These are phyloP conservation scores for Darevskia mixta DNA, from an alignment of 2,797 vertebrate genomes.

Conservation along the genomic window DNA sequence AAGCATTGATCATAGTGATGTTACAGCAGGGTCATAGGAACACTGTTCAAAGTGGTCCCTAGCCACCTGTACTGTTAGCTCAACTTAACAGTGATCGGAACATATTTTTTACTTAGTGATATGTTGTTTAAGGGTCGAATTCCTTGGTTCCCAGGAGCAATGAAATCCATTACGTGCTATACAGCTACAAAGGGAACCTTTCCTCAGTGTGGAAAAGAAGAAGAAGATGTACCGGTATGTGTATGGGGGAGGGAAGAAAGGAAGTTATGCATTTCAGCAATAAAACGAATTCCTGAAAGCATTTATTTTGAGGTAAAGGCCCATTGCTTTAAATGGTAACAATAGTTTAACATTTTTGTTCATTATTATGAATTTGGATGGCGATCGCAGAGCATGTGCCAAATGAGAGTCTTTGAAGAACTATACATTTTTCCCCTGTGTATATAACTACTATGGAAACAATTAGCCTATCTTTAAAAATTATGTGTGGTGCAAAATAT, in stretches of 20 bases:
- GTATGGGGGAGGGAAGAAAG: not conserved
- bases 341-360: not conserved
- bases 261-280: constrained; percentile 5
- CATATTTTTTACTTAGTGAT: constrained; percentile 63
- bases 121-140: constrained; percentile 75
- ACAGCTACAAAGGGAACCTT: constrained; percentile 57
- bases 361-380: not conserved
- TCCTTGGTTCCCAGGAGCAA: constrained; percentile 66
- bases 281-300: constrained; percentile 25
- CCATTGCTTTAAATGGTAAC: not conserved
- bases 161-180: constrained; percentile 64
- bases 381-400: not conserved
- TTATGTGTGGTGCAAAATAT: no score
- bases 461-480: no score
- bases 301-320: not conserved
- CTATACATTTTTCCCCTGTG: no score
- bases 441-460: no score
- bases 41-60: constrained; percentile 40
- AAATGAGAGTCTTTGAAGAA: not conserved
- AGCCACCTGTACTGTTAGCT: constrained; percentile 61
- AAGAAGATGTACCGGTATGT: constrained; percentile 44
- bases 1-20: constrained; percentile 32
- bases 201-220: constrained; percentile 61
- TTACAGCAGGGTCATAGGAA: not conserved
- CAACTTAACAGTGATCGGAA: constrained; percentile 48